Conservation (phyloP, 1,140 invertebrate genomes). For the Bombus waltoni region DNA sequence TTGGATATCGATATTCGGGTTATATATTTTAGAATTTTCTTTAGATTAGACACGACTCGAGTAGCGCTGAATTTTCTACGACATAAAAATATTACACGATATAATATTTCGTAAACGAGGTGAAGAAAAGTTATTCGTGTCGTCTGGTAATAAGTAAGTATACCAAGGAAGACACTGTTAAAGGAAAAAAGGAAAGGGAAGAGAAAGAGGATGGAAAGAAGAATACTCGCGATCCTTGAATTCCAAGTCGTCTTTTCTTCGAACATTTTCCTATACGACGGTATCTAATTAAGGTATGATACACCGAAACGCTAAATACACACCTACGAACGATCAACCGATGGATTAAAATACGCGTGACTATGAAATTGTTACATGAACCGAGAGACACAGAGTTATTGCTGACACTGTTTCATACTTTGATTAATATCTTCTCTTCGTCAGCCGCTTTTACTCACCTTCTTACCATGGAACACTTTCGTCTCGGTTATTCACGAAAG, state of each 20-base stretch:
- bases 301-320: too few species aligned
- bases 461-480: background rate
- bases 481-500: background rate
- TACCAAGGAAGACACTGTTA: background rate
- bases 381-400: background rate
- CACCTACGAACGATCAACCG: too few species aligned
- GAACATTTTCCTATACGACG: background rate
- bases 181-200: background rate
- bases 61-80: background rate
- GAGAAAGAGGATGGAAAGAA: background rate
- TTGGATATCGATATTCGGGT: too few species aligned
- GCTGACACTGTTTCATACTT: background rate
- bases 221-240: background rate
- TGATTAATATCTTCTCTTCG: background rate
- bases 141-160: background rate
- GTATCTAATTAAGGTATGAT: too few species aligned
- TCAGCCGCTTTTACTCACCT: background rate
- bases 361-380: too few species aligned
- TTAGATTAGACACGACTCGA: background rate
- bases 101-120: background rate
- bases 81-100: too few species aligned
- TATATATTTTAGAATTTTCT: too few species aligned
- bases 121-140: background rate
- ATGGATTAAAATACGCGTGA: too few species aligned
- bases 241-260: background rate